Evolutionary conservation across 2,797 vertebrate genomes (phyloP), one percentile per base, ranked within the genome.

Genomic region (Hypotaenidia okinawae): DNA sequence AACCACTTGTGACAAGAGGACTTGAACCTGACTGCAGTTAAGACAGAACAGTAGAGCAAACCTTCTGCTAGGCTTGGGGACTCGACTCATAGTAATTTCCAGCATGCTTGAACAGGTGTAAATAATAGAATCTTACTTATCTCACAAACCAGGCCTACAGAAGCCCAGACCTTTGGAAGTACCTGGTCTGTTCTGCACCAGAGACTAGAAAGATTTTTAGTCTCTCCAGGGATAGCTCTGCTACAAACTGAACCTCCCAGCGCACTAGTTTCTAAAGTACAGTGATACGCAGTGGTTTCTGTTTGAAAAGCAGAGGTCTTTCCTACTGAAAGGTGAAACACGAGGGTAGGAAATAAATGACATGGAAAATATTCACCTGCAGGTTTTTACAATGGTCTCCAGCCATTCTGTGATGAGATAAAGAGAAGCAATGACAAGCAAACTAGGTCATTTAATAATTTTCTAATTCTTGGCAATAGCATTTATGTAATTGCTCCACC

Each of bases 141-240:
- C 28, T 45, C 4, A 1, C 63, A 68, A 30, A 47, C 33, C 18
- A 69, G 54, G 54, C 22, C 47, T 59, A 22, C 0, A 0, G 1
- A 3, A 84, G 63, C 61, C 59, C 75, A 51, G 49, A 90, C 49
- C 39, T 58, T 51, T 7, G 78, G 43, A 62, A 69, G 33, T 58
- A 61, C 76, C 33, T 25, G 33, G 32, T 66, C 47, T 19, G 7
- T 61, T 91, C 62, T 51, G 25, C 33, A 73, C 35, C 77, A 69
- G 22, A 72, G 51, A 52, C 55, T 62, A 51, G 33, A 59, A 84
- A 54, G 47, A 49, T 3, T 73, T 45, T 63, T 8, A 21, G 27
- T 45, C 17, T 47, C 49, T 81, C 37, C 25, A 64, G 35, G 59
- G 35, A 24, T 4, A 62, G 54, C 61, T 73, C 62, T 79, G 52